phyloP scores from a whole-genome alignment of 2,113 vertebrate species.

The Ornithorhynchus anatinus region DNA sequence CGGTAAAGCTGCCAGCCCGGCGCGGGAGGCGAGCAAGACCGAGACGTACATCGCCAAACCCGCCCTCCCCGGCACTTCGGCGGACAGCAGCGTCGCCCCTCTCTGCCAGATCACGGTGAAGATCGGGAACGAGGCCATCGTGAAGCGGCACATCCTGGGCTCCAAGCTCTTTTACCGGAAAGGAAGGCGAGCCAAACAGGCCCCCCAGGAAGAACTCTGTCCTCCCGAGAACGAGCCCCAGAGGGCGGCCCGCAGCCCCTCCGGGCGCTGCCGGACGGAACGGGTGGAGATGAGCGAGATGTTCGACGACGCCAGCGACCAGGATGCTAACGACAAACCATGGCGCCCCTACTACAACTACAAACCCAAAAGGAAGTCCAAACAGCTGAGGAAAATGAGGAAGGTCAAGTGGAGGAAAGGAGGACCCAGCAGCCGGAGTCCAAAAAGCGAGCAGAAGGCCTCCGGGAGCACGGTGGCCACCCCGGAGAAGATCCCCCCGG shows the following conservation, averaged over 20 bases:
- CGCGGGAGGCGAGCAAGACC: conserved; percentile 76
- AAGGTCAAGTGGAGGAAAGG: conserved; percentile 80
- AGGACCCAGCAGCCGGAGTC: conserved; percentile 36
- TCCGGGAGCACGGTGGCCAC: conserved; percentile 48
- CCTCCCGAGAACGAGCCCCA: conserved; percentile 57
- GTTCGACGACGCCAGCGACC: conserved; percentile 87
- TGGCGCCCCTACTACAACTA: conserved; percentile 98
- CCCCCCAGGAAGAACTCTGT: conserved; percentile 53
- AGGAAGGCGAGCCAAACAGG: conserved; percentile 74
- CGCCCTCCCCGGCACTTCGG: conserved; percentile 89
- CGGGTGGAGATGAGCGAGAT: conserved; percentile 74
- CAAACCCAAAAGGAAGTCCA: conserved; percentile 94
- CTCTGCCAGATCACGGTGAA: conserved; percentile 98
- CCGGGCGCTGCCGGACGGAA: conserved; percentile 77
- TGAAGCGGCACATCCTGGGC: conserved; percentile 90
- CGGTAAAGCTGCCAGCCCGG: conserved; percentile 56
- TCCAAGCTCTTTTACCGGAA: conserved; percentile 91
- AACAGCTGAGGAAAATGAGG: conserved; percentile 81
- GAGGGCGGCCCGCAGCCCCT: conserved; percentile 65
- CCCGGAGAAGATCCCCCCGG: conserved; percentile 51
- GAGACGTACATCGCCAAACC: conserved; percentile 97
- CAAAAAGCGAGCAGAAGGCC: conserved; percentile 18
- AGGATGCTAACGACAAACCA: conserved; percentile 88
- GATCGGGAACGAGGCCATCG: conserved; percentile 95
- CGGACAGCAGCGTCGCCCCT: conserved; percentile 83